Base-by-base conservation (phyloP, 2,797 vertebrate species). In the Liasis olivaceus region DNA sequence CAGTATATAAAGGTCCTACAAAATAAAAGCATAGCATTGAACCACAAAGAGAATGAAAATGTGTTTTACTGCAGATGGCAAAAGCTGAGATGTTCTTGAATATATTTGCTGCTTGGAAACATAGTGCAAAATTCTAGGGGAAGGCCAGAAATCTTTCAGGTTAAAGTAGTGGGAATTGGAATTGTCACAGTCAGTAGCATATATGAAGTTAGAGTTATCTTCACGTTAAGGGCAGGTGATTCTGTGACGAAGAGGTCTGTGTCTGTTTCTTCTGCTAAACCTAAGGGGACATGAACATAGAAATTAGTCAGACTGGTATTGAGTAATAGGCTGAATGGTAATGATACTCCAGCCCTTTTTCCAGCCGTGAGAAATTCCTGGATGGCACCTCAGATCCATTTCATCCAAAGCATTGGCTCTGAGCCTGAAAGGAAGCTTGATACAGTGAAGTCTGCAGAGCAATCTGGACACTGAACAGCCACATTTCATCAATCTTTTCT, bases 31-130 rank as follows among this genome's bases (percentile, higher is more conserved):
- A 17, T 20, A 42, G 7, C 42, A 17, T 22, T 77, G 36, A 77
- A 77, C 91, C 88, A 91, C 87, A 94, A 87, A 64, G 94, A 77
- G 85, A 94, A 95, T 94, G 54, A 24, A 69, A 85, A 94, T 92
- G 88, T 91, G 14, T 47, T 92, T 89, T 92, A 93, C 93, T 92
- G 47, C 60, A 88, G 47, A 91, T 84, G 11, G 89, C 81, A 58
- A 47, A 89, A 22, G 42, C 36, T 2, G 66, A 91, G 87, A 51
- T 91, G n/a, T 36, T 93, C 20, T 90, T 22, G 91, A 62, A 58
- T 51, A 89, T 47, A 91, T 24, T 31, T 2, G 1, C 47, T 51
- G 24, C 28, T 36, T 51, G 51, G 36, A 77, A 20, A 64, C 42
- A 64, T 1, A 64, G 72, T 88, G 85, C 26, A 51, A 88, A 90